A percentile compares a stretch with the other conserved stretches of the same genome.
phyloP scores from a whole-genome alignment of 2,797 vertebrate species.

The Sebastes dallii region DNA sequence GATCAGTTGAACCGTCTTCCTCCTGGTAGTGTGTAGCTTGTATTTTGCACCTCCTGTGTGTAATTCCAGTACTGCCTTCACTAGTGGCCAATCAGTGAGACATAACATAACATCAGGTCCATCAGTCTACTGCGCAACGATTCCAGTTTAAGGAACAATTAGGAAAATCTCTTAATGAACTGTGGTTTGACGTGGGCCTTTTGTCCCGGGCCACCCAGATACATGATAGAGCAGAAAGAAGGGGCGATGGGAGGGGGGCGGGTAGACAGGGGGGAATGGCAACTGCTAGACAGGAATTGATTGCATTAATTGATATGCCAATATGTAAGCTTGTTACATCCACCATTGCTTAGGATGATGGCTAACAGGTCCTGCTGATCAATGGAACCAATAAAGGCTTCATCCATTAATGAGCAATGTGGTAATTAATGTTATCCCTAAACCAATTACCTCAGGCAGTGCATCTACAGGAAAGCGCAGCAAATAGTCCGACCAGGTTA shows the following conservation, averaged over 20 bases:
- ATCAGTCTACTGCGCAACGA: slow-evolving; percentile 35
- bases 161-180: slow-evolving; percentile 71
- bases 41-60: slow-evolving; percentile 34
- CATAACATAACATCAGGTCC: slow-evolving; percentile 41
- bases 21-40: slow-evolving; percentile 16
- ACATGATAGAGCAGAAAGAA: slow-evolving; percentile 64
- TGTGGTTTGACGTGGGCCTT: slow-evolving; percentile 78
- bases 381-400: slow-evolving; percentile 99
- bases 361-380: slow-evolving; percentile 99
- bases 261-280: slow-evolving; percentile 82
- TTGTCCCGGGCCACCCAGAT: slow-evolving; percentile 78
- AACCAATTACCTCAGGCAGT: slow-evolving; percentile 93
- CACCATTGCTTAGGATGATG: slow-evolving; percentile 97
- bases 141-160: slow-evolving; percentile 54
- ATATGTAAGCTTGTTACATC: slow-evolving; percentile 99
- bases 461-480: slow-evolving; percentile 80
- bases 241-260: slow-evolving; percentile 47
- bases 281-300: slow-evolving; percentile 98
- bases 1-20: slow-evolving; percentile 10
- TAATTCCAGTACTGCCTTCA: slow-evolving; percentile 1
- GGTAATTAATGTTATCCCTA: slow-evolving; percentile 99
- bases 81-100: slow-evolving; percentile 15
- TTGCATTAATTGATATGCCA: slow-evolving; percentile 99
- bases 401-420: slow-evolving; percentile 99
- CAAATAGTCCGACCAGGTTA: slow-evolving; percentile 79